A percentile compares a stretch with the other conserved stretches of the same genome.
Conservation (phyloP, 2,888 invertebrate genomes). For the Pteria penguin region DNA sequence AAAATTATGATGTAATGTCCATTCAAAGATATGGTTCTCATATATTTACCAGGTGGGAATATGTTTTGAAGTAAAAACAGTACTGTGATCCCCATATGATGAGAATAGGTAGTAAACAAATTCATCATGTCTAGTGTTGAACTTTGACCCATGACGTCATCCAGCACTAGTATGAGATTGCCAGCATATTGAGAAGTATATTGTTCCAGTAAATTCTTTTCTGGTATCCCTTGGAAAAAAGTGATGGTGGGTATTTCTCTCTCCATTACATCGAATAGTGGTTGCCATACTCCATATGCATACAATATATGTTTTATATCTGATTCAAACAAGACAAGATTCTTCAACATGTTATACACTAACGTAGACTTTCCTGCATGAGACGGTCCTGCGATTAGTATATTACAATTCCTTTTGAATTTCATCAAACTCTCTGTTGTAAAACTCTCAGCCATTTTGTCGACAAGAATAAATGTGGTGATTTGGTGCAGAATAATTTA, state of each 20-base stretch:
- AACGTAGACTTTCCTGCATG: constrained; percentile 3
- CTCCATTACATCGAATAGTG: constrained; percentile 28
- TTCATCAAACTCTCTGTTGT: background rate
- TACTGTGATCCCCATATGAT: constrained; percentile 36
- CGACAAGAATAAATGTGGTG: background rate
- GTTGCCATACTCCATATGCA: constrained; percentile 11
- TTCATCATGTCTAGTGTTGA: constrained; percentile 17
- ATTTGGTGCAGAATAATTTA: background rate
- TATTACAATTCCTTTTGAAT: constrained; percentile 5
- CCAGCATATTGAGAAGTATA: constrained; percentile 7
- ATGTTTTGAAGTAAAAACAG: constrained; percentile 27
- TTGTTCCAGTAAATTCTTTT: constrained; percentile 30
- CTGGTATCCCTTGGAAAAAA: constrained; percentile 35
- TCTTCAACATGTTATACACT: constrained; percentile 2
- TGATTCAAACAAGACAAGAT: constrained; percentile 5
- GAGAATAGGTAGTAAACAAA: constrained; percentile 36
- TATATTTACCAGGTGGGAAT: constrained; percentile 25
- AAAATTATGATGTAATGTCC: constrained; percentile 42
- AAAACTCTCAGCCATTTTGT: constrained; percentile 1
- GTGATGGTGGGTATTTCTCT: constrained; percentile 10
- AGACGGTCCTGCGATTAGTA: constrained; percentile 1
- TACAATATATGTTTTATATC: constrained; percentile 4
- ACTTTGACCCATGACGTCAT: constrained; percentile 36
- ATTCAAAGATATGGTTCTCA: constrained; percentile 31
- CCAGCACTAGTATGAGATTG: constrained; percentile 30